Percentiles rank a stretch among this genome's conserved stretches.
Evolutionary conservation across 2,113 vertebrate genomes (phyloP).

Genomic region (Kobus ellipsiprymnus): DNA sequence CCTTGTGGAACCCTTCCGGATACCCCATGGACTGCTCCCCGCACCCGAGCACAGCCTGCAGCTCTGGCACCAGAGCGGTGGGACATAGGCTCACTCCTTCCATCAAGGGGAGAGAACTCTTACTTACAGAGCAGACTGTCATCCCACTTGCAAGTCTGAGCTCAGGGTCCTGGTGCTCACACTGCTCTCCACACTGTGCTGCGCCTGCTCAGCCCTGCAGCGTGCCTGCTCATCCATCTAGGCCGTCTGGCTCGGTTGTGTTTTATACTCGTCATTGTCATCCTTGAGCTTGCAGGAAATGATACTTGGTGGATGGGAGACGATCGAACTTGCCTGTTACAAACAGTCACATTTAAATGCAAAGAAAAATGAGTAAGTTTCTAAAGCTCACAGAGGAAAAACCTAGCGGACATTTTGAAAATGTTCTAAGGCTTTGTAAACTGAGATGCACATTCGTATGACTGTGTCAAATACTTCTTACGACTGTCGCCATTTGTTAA

Average conservation of each 20-base stretch:
- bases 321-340: slow-evolving; percentile 89
- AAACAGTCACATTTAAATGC: slow-evolving; percentile 46
- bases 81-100: slow-evolving; percentile 87
- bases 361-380: slow-evolving; percentile 76
- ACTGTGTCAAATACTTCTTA: slow-evolving; percentile 71
- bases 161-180: slow-evolving; percentile 88
- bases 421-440: slow-evolving; percentile 60
- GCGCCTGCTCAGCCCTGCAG: slow-evolving; percentile 85
- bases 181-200: slow-evolving; percentile 88
- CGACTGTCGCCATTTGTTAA: slow-evolving; percentile 65
- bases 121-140: slow-evolving; percentile 70
- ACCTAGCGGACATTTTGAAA: slow-evolving; percentile 31
- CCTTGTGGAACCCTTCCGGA: too few species aligned
- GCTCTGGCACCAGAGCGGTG: slow-evolving; percentile 92
- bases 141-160: slow-evolving; percentile 95
- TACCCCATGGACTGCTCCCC: neutral
- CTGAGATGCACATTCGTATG: slow-evolving; percentile 78
- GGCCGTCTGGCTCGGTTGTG: slow-evolving; percentile 85
- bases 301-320: slow-evolving; percentile 82
- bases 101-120: slow-evolving; percentile 84
- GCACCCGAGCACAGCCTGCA: slow-evolving; percentile 82
- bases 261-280: slow-evolving; percentile 76
- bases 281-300: slow-evolving; percentile 87
- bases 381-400: neutral
- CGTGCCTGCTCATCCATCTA: slow-evolving; percentile 82